These are phyloP conservation scores for Tanytarsus gracilentus DNA, from an alignment of 2,888 invertebrate species.

Conservation along the genomic window DNA sequence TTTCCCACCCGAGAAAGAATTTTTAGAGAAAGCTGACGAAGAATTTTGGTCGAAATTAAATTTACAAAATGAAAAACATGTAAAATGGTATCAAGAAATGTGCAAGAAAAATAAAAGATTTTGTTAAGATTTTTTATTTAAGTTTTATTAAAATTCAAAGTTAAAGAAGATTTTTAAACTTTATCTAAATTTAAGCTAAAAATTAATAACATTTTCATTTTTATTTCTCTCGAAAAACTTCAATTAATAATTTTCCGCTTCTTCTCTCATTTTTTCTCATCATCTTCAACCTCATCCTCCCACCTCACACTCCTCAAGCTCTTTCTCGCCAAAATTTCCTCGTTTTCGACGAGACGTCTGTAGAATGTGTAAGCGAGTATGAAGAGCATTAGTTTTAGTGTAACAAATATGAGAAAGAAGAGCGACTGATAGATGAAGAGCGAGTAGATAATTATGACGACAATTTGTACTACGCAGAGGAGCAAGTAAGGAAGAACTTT, in stretches of 20 bases:
- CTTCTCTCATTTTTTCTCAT: not conserved
- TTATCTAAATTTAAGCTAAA: no score
- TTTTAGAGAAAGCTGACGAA: not conserved
- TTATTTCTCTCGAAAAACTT: no score
- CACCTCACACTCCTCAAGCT: no score
- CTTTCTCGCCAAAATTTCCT: no score
- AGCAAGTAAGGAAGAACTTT: not conserved
- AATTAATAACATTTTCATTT: no score
- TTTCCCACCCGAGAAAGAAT: not conserved
- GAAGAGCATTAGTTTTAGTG: not conserved
- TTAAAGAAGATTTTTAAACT: no score
- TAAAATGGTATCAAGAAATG: not conserved
- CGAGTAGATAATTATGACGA: not conserved
- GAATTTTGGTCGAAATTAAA: not conserved
- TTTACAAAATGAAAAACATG: not conserved
- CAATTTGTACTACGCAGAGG: not conserved
- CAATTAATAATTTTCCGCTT: no score
- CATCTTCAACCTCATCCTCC: no score
- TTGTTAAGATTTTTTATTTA: no score
- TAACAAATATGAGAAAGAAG: not conserved
- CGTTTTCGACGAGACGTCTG: not conserved
- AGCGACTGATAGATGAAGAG: not conserved
- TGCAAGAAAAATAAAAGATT: conserved; percentile 1
- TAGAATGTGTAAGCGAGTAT: not conserved
- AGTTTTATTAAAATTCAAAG: no score